phyloP scores from a whole-genome alignment of 2,113 vertebrate species.

The Bos javanicus region DNA sequence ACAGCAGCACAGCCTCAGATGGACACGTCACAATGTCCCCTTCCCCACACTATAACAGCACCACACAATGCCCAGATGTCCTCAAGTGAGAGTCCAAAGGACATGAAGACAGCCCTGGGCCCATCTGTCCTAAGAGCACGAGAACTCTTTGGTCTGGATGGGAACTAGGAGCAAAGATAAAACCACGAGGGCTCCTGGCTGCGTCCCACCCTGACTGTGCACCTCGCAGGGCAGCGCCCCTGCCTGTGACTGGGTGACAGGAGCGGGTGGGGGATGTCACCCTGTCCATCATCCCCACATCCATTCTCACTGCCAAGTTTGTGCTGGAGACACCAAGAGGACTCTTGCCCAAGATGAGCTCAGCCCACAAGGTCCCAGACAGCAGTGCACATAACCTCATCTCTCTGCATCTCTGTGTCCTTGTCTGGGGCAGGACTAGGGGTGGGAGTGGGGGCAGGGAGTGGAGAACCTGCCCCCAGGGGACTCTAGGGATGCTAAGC shows the following conservation, averaged over 20 bases:
- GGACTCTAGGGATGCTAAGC: not conserved
- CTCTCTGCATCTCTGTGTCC: not conserved
- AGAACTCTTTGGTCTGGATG: not conserved
- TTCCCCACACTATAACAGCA: not conserved
- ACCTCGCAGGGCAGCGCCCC: not conserved
- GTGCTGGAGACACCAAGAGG: not conserved
- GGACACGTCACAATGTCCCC: rapidly evolving
- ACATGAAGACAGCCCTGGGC: not conserved
- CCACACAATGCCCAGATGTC: not conserved
- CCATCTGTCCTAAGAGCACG: not conserved
- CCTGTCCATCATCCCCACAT: not conserved
- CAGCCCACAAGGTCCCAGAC: not conserved
- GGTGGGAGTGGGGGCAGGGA: not conserved
- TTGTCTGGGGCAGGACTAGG: not conserved
- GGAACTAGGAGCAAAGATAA: not conserved
- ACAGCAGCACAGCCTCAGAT: not conserved
- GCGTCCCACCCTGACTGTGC: not conserved
- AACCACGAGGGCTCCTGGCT: not conserved
- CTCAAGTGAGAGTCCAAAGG: not conserved
- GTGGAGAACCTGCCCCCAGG: not conserved
- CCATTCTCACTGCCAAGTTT: not conserved
- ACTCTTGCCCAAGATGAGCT: not conserved
- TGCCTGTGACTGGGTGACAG: not conserved
- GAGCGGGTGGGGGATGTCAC: not conserved
- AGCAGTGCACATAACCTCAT: not conserved